Percentiles rank a stretch among this genome's conserved stretches.
phyloP scores from a whole-genome alignment of 2,113 vertebrate genomes.

The Syngnathoides biaculeatus region DNA sequence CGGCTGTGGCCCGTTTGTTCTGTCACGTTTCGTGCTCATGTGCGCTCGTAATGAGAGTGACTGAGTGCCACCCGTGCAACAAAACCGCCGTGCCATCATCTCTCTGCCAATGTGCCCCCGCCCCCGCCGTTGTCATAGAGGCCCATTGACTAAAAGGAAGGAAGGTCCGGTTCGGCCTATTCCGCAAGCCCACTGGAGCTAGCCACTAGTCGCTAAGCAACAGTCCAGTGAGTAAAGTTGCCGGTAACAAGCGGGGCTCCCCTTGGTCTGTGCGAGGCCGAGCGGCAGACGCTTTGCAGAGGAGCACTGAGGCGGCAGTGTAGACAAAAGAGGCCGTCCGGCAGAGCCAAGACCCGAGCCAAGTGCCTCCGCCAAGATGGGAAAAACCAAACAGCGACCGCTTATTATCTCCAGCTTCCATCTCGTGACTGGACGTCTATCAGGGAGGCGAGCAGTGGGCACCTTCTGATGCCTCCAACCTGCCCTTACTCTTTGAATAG shows the following conservation, averaged over 20 bases:
- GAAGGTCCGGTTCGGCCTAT: constrained; percentile 46
- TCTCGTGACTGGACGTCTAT: constrained; percentile 35
- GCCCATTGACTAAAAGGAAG: constrained; percentile 53
- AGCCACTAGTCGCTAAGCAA: constrained; percentile 69
- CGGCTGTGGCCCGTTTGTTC: constrained; percentile 39
- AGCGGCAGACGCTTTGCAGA: constrained; percentile 58
- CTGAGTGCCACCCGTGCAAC: constrained; percentile 38
- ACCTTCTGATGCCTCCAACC: constrained; percentile 10
- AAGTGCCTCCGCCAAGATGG: constrained; percentile 55
- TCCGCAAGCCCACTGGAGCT: constrained; percentile 37
- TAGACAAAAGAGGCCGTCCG: constrained; percentile 47
- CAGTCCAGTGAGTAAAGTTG: constrained; percentile 54
- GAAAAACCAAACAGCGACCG: constrained; percentile 55
- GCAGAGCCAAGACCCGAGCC: constrained; percentile 28
- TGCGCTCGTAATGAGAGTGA: constrained; percentile 35
- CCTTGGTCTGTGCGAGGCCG: constrained; percentile 34
- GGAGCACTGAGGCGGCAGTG: constrained; percentile 40
- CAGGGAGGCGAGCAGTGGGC: constrained; percentile 17
- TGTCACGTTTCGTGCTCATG: constrained; percentile 49
- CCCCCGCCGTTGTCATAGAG: constrained; percentile 51
- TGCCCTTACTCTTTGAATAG: neutral
- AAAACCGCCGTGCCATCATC: constrained; percentile 47
- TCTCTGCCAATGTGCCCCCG: constrained; percentile 34
- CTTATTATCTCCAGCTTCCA: constrained; percentile 36
- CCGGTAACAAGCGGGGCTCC: constrained; percentile 58